Evolutionary conservation across 2,797 vertebrate species (phyloP).

Genomic region (Schizopygopsis pylzovi): DNA sequence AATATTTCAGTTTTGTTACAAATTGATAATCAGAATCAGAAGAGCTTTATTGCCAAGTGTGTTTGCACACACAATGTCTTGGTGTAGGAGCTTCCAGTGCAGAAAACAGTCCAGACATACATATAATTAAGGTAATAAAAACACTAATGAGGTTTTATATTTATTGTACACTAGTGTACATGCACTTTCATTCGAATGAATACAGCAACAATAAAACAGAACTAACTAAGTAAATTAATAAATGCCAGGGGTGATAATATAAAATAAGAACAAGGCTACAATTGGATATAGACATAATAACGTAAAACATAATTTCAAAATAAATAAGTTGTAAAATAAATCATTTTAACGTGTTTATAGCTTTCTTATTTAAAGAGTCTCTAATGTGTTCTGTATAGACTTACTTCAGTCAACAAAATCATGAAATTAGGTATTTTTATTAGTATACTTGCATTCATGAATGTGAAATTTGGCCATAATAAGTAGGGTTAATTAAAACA

Average conservation of each 20-base stretch:
- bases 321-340: neutral
- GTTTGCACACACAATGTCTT: too few species aligned
- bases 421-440: neutral
- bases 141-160: too few species aligned
- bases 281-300: neutral
- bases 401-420: neutral
- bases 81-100: too few species aligned
- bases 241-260: neutral
- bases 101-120: too few species aligned
- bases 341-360: neutral
- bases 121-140: too few species aligned
- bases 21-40: too few species aligned
- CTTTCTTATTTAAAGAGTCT: neutral
- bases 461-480: neutral
- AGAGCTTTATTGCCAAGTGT: too few species aligned
- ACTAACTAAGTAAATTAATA: neutral
- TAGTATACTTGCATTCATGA: neutral
- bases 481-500: neutral
- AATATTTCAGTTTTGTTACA: neutral
- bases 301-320: neutral
- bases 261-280: neutral
- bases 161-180: neutral
- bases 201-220: neutral
- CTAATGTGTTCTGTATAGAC: neutral
- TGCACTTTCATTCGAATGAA: neutral